Conservation (phyloP, 1,140 invertebrate genomes). For the Ceratosolen solmsi region DNA sequence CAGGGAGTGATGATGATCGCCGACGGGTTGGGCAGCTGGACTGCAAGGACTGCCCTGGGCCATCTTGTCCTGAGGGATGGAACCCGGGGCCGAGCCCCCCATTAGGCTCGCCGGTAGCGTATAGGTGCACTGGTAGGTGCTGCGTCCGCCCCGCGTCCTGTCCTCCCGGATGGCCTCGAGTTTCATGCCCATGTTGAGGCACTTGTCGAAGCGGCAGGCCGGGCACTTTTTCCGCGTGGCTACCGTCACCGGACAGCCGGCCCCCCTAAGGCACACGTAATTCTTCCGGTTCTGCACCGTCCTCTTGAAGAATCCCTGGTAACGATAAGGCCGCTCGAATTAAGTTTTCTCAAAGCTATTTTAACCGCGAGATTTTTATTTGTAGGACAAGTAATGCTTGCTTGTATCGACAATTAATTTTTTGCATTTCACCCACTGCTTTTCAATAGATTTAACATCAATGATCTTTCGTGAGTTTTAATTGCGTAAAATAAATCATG, state of each 20-base stretch:
- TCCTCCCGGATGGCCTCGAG: conserved; percentile 97
- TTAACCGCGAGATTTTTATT: too few relatives aligned
- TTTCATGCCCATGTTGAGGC: conserved; percentile 96
- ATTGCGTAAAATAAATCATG: too few relatives aligned
- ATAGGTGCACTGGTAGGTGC: conserved; percentile 95
- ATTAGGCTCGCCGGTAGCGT: conserved; percentile 82
- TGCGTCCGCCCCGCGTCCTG: conserved; percentile 93
- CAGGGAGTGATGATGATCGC: conserved; percentile 60
- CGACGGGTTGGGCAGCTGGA: conserved; percentile 64
- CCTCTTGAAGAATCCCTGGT: conserved; percentile 93
- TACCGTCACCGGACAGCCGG: conserved; percentile 92
- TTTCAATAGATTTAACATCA: too few relatives aligned
- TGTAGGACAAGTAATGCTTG: too few relatives aligned
- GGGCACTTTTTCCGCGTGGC: conserved; percentile 97
- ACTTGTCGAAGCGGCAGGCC: conserved; percentile 97
- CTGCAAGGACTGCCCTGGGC: conserved; percentile 63
- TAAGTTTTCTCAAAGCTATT: too few relatives aligned
- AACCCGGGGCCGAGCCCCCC: conserved; percentile 60
- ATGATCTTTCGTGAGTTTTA: too few relatives aligned
- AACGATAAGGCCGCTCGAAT: too few relatives aligned
- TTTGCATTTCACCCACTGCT: too few relatives aligned
- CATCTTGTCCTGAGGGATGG: conserved; percentile 55
- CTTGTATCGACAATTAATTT: too few relatives aligned
- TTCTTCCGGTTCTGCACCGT: conserved; percentile 98
- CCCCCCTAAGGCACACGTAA: conserved; percentile 93